These are phyloP conservation scores for Hermaeophaga mercurialis DNA, from an alignment of 2,888 invertebrate genomes.

Conservation along the genomic window DNA sequence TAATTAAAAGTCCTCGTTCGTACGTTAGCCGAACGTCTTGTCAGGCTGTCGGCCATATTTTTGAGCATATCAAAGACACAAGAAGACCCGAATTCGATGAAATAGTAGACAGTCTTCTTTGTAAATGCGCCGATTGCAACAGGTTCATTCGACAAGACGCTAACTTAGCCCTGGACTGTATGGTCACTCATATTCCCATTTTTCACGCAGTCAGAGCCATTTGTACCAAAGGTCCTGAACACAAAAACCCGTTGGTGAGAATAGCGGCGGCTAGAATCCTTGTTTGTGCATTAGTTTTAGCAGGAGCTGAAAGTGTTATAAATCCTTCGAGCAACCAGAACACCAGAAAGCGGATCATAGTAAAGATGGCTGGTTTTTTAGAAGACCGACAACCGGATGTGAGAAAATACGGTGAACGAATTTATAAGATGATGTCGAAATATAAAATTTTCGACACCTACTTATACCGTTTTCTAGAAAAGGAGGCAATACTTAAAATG, in stretches of 20 bases:
- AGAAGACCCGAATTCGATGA: conserved; percentile 70
- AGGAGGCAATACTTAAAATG: conserved; percentile 41
- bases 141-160: conserved; percentile 77
- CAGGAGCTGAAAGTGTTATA: conserved; percentile 65
- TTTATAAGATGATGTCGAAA: conserved; percentile 5
- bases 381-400: conserved; percentile 62
- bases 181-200: conserved; percentile 71
- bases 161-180: conserved; percentile 69
- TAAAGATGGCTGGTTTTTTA: conserved; percentile 60
- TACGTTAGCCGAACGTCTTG: conserved; percentile 56
- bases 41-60: conserved; percentile 55
- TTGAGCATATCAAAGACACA: conserved; percentile 56
- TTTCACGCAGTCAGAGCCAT: conserved; percentile 62
- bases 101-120: conserved; percentile 67
- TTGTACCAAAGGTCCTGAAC: conserved; percentile 58
- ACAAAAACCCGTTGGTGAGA: conserved; percentile 73
- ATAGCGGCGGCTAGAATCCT: conserved; percentile 69
- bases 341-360: conserved; percentile 59
- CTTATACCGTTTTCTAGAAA: conserved; percentile 55
- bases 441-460: conserved; percentile 50
- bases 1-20: conserved; percentile 55
- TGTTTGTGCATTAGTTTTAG: conserved; percentile 67
- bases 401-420: conserved; percentile 53
- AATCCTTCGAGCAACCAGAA: conserved; percentile 61
- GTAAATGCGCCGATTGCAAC: conserved; percentile 74